Conservation (phyloP, 2,888 invertebrate species). For the Elgonia sp. region DNA sequence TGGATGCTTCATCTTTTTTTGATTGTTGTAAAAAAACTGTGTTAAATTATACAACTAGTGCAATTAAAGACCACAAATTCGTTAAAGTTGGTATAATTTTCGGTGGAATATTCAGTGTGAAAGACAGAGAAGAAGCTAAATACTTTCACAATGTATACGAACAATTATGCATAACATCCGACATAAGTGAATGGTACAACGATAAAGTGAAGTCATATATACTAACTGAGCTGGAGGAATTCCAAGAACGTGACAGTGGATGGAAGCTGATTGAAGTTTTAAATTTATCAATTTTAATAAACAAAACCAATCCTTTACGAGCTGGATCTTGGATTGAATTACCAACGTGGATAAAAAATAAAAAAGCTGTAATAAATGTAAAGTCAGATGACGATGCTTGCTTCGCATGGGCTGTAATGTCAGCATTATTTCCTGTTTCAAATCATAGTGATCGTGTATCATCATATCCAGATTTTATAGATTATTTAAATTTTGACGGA, state of each 20-base stretch:
- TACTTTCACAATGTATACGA: no score
- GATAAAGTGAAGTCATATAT: not conserved
- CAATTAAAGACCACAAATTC: no score
- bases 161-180: no score
- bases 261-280: not conserved
- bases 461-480: conserved; percentile 4
- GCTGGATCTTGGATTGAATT: conserved; percentile 10
- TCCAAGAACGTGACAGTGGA: not conserved
- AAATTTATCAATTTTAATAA: not conserved
- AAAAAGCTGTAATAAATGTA: conserved; percentile 17
- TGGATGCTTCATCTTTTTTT: no score
- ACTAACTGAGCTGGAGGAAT: conserved; percentile 5
- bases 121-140: no score
- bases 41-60: no score
- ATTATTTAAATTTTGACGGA: not conserved
- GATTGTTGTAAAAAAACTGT: no score
- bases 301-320: not conserved
- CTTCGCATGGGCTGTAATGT: conserved; percentile 33
- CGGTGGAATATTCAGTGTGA: no score
- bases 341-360: conserved; percentile 23
- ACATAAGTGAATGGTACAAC: no score
- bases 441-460: not conserved
- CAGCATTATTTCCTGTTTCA: not conserved
- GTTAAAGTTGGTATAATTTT: no score
- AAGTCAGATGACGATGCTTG: not conserved